These are phyloP conservation scores for Drosophila paucipuncta DNA, from an alignment of 2,888 invertebrate species.

Conservation along the genomic window DNA sequence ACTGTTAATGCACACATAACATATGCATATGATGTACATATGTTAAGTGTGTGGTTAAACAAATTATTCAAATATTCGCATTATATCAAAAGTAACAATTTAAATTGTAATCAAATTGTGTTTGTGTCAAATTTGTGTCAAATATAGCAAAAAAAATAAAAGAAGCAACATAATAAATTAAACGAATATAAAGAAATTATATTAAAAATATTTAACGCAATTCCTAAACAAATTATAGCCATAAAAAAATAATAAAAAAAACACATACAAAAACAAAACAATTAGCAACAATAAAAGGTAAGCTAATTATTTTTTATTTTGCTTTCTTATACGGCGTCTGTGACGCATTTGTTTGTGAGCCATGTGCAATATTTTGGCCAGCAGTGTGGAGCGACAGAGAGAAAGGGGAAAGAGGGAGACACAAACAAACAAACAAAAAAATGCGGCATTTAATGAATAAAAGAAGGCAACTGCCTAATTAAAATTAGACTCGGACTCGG, in stretches of 20 bases:
- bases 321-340: constrained; percentile 7
- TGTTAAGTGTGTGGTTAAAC: constrained; percentile 54
- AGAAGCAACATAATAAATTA: constrained; percentile 24
- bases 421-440: constrained; percentile 14
- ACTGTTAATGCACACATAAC: constrained; percentile 58
- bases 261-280: constrained; percentile 17
- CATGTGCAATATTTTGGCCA: constrained; percentile 35
- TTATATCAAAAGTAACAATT: constrained; percentile 38
- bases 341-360: constrained; percentile 16
- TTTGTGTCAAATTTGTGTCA: constrained; percentile 47
- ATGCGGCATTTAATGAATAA: constrained; percentile 35
- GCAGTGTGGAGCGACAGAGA: constrained; percentile 28
- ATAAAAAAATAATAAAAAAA: constrained; percentile 27
- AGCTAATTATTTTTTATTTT: constrained; percentile 11
- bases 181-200: constrained; percentile 10
- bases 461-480: constrained; percentile 47
- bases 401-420: background rate
- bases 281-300: constrained; percentile 27
- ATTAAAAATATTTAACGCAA: constrained; percentile 59
- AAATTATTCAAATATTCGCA: constrained; percentile 51
- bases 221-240: constrained; percentile 71
- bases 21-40: constrained; percentile 43
- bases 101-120: constrained; percentile 46
- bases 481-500: constrained; percentile 16
- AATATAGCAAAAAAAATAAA: constrained; percentile 23